Evolutionary conservation across 2,797 vertebrate genomes (phyloP), one percentile per base, ranked within the genome.

Genomic region (Anniella stebbinsi): DNA sequence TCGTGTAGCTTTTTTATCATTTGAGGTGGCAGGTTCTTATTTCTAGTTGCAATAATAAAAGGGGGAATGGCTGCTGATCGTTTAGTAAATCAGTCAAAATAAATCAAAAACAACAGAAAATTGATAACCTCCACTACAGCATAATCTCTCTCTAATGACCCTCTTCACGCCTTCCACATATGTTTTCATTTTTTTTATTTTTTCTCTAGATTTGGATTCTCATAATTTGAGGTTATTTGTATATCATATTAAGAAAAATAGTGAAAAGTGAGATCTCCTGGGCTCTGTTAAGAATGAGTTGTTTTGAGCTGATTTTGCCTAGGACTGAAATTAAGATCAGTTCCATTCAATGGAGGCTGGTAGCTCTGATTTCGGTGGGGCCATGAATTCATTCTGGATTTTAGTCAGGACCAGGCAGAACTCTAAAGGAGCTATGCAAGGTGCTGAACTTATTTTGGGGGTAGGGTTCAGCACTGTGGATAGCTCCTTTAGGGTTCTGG

Each of bases 1-100:
- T 6, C 67, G 15, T 67, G 28, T 87, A 89, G 87, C 76, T 81
- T 87, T 93, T 86, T 88, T 66, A 87, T 36, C 91, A 86, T 54
- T 54, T 36, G 30, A 28, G 60, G 21, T 2, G 45, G n/a, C 10
- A 21, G 38, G 18, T 33, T 33, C 54, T 9, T 28, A 18, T 38
- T 87, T 82, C 30, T 28, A 18, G 67, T 66, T 93, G 80, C 45
- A 86, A 63, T 86, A 86, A 87, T n/a, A 30, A 92, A 78, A 11
- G 66, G 0, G 3, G 88, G 0, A 0, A 72, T 87, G 90, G 90
- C 18, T 80, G n/a, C 76, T 93, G 84, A 84, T 82, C 13, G 0
- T 0, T 87, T 84, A 0, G 0, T 73, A 91, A 93, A 93, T 57
- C 93, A 70, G 60, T 92, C 18, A 87, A 17, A 87, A 6, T 88